Conservation (phyloP, 2,797 vertebrate species). For the Sebastiscus tertius region DNA sequence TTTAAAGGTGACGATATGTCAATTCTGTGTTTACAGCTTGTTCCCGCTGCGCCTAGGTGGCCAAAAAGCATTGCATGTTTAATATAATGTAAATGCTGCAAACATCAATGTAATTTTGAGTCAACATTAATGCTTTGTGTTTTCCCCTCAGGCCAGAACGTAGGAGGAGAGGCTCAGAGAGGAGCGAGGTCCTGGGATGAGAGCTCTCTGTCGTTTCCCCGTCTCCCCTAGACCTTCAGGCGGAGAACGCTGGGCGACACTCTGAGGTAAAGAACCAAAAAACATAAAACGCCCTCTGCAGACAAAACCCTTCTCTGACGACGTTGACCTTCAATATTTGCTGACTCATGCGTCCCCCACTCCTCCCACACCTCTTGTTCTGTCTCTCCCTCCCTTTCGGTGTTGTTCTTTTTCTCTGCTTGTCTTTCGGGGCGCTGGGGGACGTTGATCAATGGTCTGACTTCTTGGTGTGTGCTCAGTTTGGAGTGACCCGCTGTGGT, state of each 20-base stretch:
- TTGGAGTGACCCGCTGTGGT: slow-evolving; percentile 51
- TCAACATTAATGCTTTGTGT: slow-evolving; percentile 24
- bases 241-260: slow-evolving; percentile 51
- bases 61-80: not conserved
- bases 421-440: slow-evolving; percentile 1
- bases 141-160: slow-evolving; percentile 17
- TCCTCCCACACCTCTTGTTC: slow-evolving; percentile 43
- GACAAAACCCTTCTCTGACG: slow-evolving; percentile 63
- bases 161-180: slow-evolving; percentile 8
- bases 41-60: not conserved
- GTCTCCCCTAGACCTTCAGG: slow-evolving; percentile 61
- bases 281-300: slow-evolving; percentile 41
- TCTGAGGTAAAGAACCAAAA: slow-evolving; percentile 69
- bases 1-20: not conserved
- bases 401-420: slow-evolving; percentile 21
- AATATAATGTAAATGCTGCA: not conserved
- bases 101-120: not conserved
- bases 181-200: slow-evolving; percentile 68
- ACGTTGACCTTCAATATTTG: slow-evolving; percentile 70
- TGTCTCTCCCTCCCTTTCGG: slow-evolving; percentile 13
- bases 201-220: slow-evolving; percentile 33
- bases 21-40: not conserved
- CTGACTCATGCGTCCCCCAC: slow-evolving; percentile 60
- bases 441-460: slow-evolving; percentile 55
- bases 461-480: slow-evolving; percentile 34